Conservation (phyloP, 2,113 vertebrate genomes). For the Psophia crepitans region DNA sequence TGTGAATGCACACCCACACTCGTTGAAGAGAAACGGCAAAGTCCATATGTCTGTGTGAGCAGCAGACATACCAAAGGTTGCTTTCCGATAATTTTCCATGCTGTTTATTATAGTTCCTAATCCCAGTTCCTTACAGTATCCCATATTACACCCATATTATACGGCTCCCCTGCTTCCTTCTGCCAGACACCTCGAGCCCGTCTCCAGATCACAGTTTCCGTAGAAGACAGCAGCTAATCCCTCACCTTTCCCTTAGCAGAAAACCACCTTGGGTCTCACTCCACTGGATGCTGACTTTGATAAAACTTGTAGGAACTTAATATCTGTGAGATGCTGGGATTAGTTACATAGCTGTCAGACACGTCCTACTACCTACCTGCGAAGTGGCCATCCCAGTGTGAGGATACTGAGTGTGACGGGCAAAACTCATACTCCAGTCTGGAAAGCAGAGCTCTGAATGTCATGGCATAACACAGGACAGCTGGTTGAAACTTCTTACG, state of each 20-base stretch:
- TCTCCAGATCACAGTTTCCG: background rate
- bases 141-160: background rate
- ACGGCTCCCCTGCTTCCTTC: background rate
- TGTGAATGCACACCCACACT: background rate
- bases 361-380: background rate
- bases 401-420: background rate
- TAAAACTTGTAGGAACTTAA: background rate
- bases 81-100: background rate
- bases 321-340: background rate
- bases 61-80: background rate
- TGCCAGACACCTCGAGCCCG: background rate
- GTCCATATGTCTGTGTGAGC: background rate
- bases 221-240: background rate
- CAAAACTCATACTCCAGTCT: background rate
- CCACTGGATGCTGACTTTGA: background rate
- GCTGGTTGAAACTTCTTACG: background rate
- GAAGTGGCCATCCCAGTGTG: background rate
- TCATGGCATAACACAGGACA: background rate
- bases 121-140: background rate
- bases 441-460: background rate
- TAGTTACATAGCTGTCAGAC: background rate
- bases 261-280: background rate
- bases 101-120: background rate
- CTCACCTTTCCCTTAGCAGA: background rate
- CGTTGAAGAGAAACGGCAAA: background rate